Base-by-base conservation (phyloP, 2,113 vertebrate species). In the Saguinus imperator region DNA sequence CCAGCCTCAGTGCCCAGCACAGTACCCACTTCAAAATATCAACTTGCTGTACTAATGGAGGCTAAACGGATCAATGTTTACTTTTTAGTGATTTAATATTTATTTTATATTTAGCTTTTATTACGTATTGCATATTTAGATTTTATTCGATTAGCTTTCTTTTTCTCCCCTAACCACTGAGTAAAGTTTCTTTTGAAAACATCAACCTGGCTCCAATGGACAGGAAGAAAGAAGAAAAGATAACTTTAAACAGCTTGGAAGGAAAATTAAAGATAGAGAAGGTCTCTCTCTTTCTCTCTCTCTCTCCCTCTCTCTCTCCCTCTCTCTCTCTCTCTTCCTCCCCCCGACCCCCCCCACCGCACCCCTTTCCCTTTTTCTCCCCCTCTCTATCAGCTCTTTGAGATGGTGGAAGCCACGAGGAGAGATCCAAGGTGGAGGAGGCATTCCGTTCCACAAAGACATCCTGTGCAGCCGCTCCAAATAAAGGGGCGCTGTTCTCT, bases 181-280 rank as follows among this genome's bases (percentile, higher is more conserved):
- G 37, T 48, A 37, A 86, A 66, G 45, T 35, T 96, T 37, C 66
- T 94, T 64, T 57, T 57, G 37, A 72, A 93, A 93, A 77, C 48
- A 37, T 23, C 58, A 79, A 11, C 43, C 20, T n/a, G 48, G 37
- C 18, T 35, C 11, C 40, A 27, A 48, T 48, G 37, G 57, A 43
- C 68, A 18, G 35, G 27, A 11, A 58, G 43, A 45, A 77, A 84
- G 7, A 45, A 23, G 35, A 8, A 84, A 79, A 89, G 61, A 40
- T 7, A 9, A 25, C 37, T 48, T 57, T 83, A 64, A 37, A 82
- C 37, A 68, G 20, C 35, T 48, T 40, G 48, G 32, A 75, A 45
- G 52, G 20, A 45, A 64, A 57, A 35, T 48, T 21, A n/a, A 61
- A 64, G 43, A n/a, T 32, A 55, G n/a, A 52, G 23, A 57, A 55